Base-by-base conservation (phyloP, 1,140 invertebrate species). In the Drosophila funebris region DNA sequence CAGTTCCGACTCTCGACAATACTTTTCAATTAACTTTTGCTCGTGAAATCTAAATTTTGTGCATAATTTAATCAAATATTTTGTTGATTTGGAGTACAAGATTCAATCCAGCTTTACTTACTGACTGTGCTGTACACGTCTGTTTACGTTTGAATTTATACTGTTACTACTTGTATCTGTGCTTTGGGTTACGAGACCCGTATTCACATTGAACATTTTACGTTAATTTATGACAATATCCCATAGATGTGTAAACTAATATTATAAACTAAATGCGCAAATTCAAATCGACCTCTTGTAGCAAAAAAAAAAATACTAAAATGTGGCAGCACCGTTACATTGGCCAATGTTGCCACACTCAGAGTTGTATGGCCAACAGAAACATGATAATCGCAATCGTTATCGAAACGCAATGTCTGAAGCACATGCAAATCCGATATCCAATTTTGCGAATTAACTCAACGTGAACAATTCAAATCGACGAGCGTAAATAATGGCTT, bases 21-120 rank as follows among this genome's bases (percentile, higher is more conserved):
- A 91, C 4, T 67, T 20, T 8, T 90, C 72, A 22, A 91, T 54
- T 63, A 77, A 43, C 39, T 78, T 79, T 27, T 91, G 88, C 8
- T 83, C 78, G 14, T 73, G 66, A 31, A 89, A 91, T 71, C 90
- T 91, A 20, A 22, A 52, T 13, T 44, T 18, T 37, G 22, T 57
- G 13, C 14, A 11, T 20, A 16, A 37, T 16, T 18, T 43, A 20
- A 22, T 7, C 8, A 18, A 18, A 41, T 33, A 22, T 3, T 14
- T 27, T 36, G 33, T 36, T 36, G 33, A 36, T 9, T 33, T 33
- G 11, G 31, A 33, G 33, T 36, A 36, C 33, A 9, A 36, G 3
- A 31, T 18, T 36, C 16, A 14, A 48, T 6, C 41, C 2, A 13
- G 4, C 33, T 1, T 9, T 44, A 83, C 79, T 78, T 60, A 83